phyloP scores from a whole-genome alignment of 2,888 invertebrate genomes.

The Agonopterix subpropinquella region DNA sequence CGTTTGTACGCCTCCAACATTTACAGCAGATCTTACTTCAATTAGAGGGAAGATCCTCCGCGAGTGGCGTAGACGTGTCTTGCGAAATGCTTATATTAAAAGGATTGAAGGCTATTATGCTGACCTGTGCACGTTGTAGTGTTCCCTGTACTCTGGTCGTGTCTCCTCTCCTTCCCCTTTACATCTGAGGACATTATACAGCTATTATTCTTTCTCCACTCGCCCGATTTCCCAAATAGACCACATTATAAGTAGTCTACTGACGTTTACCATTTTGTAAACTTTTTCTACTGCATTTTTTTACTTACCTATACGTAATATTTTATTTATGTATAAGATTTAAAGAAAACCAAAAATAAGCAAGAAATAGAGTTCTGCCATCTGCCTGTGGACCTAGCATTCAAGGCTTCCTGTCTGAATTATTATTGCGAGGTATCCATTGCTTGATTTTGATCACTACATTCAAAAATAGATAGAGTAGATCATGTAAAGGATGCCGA shows the following conservation, averaged over 20 bases:
- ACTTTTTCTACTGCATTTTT: neutral
- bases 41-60: neutral
- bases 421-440: too few relatives aligned
- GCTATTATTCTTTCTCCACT: neutral
- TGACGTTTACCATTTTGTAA: neutral
- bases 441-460: too few relatives aligned
- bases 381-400: too few relatives aligned
- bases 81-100: neutral
- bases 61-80: neutral
- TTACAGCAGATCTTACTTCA: neutral
- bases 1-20: neutral
- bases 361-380: too few relatives aligned
- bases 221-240: neutral
- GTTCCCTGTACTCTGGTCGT: slow-evolving; percentile 38
- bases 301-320: too few relatives aligned
- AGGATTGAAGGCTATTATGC: neutral
- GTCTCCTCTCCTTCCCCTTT: slow-evolving; percentile 44
- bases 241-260: neutral
- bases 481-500: too few relatives aligned
- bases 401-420: too few relatives aligned
- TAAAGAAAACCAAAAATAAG: too few relatives aligned
- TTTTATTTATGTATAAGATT: too few relatives aligned
- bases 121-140: slow-evolving; percentile 44
- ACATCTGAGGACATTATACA: slow-evolving; percentile 29
- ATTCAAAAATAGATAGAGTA: too few relatives aligned